Conservation (phyloP, 2,888 invertebrate species). For the Netelia melanura region DNA sequence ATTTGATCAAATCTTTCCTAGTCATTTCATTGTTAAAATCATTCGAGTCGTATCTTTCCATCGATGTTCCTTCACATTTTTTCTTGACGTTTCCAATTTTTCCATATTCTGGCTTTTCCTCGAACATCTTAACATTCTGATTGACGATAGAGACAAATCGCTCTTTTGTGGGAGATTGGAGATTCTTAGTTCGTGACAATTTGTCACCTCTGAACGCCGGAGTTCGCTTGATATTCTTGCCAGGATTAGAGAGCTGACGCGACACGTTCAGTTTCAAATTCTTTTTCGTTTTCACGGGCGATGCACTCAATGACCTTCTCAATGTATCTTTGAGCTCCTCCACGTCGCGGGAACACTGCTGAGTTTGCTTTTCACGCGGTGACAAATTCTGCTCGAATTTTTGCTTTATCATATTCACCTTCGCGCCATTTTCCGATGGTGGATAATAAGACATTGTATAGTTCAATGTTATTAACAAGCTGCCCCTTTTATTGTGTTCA, state of each 20-base stretch:
- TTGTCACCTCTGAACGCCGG: constrained; percentile 87
- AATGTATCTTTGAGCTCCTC: constrained; percentile 56
- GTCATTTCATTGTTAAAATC: no score
- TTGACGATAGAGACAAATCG: constrained; percentile 68
- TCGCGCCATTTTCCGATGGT: constrained; percentile 63
- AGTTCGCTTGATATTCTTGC: constrained; percentile 87
- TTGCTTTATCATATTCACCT: constrained; percentile 68
- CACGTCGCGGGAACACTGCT: background rate
- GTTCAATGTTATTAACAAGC: background rate
- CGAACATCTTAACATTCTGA: constrained; percentile 72
- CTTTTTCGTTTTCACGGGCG: constrained; percentile 66
- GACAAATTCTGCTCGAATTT: constrained; percentile 66
- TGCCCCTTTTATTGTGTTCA: background rate
- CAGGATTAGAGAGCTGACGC: constrained; percentile 86
- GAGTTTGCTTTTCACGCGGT: constrained; percentile 21
- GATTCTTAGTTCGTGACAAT: constrained; percentile 66
- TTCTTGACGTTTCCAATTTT: constrained; percentile 68
- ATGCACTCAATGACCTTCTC: constrained; percentile 64
- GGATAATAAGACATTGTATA: constrained; percentile 61
- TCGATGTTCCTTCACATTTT: constrained; percentile 43
- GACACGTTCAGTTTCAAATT: constrained; percentile 80
- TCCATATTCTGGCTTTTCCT: constrained; percentile 72
- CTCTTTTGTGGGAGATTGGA: constrained; percentile 71
- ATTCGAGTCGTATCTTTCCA: background rate
- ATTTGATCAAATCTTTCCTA: constrained; percentile 14